These are phyloP conservation scores for Heliothis subflexa DNA, from an alignment of 1,140 invertebrate species.

Conservation along the genomic window DNA sequence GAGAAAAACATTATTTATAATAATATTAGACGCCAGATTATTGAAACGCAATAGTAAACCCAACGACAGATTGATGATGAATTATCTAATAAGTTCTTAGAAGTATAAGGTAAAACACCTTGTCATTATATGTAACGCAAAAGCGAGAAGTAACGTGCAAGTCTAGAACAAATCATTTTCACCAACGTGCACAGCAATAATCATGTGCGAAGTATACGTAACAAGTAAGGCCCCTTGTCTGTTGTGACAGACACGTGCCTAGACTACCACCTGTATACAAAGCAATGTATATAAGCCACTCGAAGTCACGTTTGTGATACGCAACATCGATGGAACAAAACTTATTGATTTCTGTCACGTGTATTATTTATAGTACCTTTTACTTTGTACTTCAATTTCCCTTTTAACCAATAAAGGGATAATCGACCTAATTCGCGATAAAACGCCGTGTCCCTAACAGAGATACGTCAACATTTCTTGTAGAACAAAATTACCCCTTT, in stretches of 20 bases:
- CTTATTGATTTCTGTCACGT: slow-evolving; percentile 7
- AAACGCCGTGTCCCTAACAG: no score
- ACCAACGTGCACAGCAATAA: background rate
- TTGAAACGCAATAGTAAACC: no score
- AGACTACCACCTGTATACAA: background rate
- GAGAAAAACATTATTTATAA: no score
- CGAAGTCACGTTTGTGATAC: slow-evolving; percentile 7
- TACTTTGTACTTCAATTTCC: background rate
- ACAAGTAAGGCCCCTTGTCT: background rate
- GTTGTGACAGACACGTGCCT: slow-evolving; percentile 8
- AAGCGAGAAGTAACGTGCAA: background rate
- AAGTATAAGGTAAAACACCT: no score
- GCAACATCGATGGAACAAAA: slow-evolving; percentile 25
- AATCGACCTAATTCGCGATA: no score
- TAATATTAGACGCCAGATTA: no score
- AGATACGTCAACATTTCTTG: no score
- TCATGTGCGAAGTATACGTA: background rate
- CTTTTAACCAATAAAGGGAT: background rate
- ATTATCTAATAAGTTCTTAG: no score
- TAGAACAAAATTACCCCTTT: no score
- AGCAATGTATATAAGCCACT: background rate
- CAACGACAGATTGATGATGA: no score
- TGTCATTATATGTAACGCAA: background rate
- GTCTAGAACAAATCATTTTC: background rate
- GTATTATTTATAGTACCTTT: background rate